Percentiles rank a stretch among this genome's conserved stretches.
phyloP scores from a whole-genome alignment of 1,140 invertebrate species.

The Platyscapa corneri region DNA sequence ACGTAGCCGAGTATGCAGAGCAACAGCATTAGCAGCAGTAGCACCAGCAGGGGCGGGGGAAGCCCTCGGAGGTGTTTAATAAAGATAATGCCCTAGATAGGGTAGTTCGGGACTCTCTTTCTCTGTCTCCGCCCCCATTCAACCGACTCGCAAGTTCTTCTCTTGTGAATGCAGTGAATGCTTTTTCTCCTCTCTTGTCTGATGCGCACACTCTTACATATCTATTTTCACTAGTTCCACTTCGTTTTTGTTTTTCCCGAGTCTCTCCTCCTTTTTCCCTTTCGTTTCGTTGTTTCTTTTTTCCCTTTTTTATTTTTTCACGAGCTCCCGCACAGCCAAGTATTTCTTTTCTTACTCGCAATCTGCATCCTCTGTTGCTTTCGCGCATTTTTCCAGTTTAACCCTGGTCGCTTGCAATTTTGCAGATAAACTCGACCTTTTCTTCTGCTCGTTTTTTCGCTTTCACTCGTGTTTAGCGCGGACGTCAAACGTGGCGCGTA shows the following conservation, averaged over 20 bases:
- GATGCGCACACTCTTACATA: slow-evolving; percentile 38
- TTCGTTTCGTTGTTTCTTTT: no score
- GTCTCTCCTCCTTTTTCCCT: slow-evolving; percentile 28
- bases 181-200: slow-evolving; percentile 56
- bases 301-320: slow-evolving; percentile 30
- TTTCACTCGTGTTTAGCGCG: background rate
- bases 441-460: background rate
- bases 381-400: slow-evolving; percentile 48
- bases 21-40: background rate
- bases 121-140: slow-evolving; percentile 61
- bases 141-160: slow-evolving; percentile 63
- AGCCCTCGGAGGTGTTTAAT: slow-evolving; percentile 71
- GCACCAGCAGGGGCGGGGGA: no score
- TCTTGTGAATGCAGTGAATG: slow-evolving; percentile 68
- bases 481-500: background rate
- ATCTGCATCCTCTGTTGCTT: slow-evolving; percentile 18
- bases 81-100: slow-evolving; percentile 73
- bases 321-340: slow-evolving; percentile 25
- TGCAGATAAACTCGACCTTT: slow-evolving; percentile 47
- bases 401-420: slow-evolving; percentile 46
- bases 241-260: slow-evolving; percentile 22
- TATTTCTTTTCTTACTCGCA: background rate
- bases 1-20: slow-evolving; percentile 9
- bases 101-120: slow-evolving; percentile 59
- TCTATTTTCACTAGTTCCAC: slow-evolving; percentile 26